Evolutionary conservation across 2,797 vertebrate genomes (phyloP).

Genomic region (Phrynocephalus forsythii): DNA sequence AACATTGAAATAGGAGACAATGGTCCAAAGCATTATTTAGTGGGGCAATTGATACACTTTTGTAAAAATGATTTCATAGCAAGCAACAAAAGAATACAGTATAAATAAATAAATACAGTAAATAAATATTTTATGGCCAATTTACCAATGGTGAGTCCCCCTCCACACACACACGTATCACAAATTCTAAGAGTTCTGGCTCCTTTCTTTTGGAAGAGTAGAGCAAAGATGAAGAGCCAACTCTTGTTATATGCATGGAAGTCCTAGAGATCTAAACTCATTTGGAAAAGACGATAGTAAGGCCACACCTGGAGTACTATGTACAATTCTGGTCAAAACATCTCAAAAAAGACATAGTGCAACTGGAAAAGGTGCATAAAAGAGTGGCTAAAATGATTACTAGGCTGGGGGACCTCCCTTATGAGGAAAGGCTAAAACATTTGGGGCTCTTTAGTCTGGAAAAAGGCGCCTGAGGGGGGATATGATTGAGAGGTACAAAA

Average conservation of each 20-base stretch:
- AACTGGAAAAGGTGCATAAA: no score
- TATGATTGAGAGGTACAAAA: no score
- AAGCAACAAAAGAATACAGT: background rate
- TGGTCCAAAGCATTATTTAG: background rate
- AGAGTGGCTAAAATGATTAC: no score
- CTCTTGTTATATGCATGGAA: background rate
- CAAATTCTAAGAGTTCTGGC: background rate
- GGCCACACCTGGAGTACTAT: no score
- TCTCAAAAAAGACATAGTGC: no score
- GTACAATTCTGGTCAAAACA: no score
- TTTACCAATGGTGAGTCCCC: background rate
- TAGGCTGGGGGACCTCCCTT: no score
- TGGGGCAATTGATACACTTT: background rate
- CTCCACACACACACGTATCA: no score
- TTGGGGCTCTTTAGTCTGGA: no score
- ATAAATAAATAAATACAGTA: background rate
- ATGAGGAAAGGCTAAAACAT: no score
- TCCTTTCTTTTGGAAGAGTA: background rate
- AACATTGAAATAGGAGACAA: background rate
- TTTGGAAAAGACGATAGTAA: background rate
- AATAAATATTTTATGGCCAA: background rate
- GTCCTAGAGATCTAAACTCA: background rate
- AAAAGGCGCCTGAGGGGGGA: no score
- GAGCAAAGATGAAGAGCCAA: background rate
- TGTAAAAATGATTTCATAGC: conserved; percentile 16